Base-by-base conservation (phyloP, 2,113 vertebrate genomes). In the Heliornis fulica region DNA sequence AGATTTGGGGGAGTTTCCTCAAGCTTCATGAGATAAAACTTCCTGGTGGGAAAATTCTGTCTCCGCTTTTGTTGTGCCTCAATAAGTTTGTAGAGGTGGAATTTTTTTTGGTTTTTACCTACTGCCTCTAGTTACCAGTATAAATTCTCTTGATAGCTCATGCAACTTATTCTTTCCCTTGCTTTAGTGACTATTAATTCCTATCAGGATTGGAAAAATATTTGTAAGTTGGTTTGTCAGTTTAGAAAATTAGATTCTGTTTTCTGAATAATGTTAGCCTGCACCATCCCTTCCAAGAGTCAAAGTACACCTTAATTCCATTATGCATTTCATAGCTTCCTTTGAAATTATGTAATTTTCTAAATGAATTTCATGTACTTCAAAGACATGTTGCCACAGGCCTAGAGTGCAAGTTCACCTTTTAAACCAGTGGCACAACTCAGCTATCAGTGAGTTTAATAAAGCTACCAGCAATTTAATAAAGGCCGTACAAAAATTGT, bases 161-260 rank as follows among this genome's bases (percentile, higher is more conserved):
- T 4, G 70, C 41, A 69, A 15, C 17, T 79, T 72, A 29, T 17
- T 71, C 56, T 81, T n/a, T 68, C 34, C 25, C 3, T 75, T 74
- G 20, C 16, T 69, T 63, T 74, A n/a, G 16, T 64, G 31, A 59
- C 38, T 79, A 32, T 45, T 61, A 70, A 43, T 64, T 84, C 63
- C 54, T 75, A n/a, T 83, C 34, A 66, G 18, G 22, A 78, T 20
- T 70, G 21, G 19, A 66, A 81, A 94, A 74, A 43, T 34, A 64
- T 9, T 13, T 81, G 63, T 43, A 50, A 79, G 83, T 70, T 66
- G 45, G 29, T 61, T 94, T 88, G 22, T 69, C 54, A 77, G 40
- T 72, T 86, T 72, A 72, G 79, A 90, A 91, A 96, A 96, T 83
- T 77, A 74, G 28, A 93, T 85, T 94, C 50, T 88, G 28, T 40